phyloP scores from a whole-genome alignment of 1,140 invertebrate species.

The Drosophila aff. region DNA sequence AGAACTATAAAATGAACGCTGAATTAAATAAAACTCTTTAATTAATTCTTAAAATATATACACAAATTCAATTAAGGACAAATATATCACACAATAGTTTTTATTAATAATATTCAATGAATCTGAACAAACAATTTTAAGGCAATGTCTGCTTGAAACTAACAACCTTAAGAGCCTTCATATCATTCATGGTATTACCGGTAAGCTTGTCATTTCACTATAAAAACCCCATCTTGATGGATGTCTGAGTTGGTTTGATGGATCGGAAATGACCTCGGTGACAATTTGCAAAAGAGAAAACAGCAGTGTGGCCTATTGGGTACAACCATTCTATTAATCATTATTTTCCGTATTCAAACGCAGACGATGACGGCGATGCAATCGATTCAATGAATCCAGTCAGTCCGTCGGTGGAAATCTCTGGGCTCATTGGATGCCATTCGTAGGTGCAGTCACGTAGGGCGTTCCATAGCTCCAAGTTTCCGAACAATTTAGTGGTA shows the following conservation, averaged over 20 bases:
- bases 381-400: constrained; percentile 26
- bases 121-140: neutral
- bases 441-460: constrained; percentile 77
- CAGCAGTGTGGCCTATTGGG: constrained; percentile 14
- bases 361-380: constrained; percentile 15
- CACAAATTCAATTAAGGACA: neutral
- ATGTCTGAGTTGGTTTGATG: constrained; percentile 21
- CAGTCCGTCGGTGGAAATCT: constrained; percentile 15
- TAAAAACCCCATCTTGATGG: constrained; percentile 7
- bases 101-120: neutral
- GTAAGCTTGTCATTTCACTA: neutral
- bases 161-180: neutral
- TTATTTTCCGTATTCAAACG: constrained; percentile 28
- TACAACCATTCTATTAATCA: constrained; percentile 27
- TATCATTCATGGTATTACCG: neutral
- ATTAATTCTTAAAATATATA: neutral
- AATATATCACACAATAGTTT: neutral
- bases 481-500: constrained; percentile 64
- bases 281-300: constrained; percentile 19
- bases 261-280: constrained; percentile 16
- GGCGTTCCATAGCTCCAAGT: constrained; percentile 41
- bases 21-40: neutral
- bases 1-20: neutral
- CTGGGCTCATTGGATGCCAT: constrained; percentile 64
- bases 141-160: neutral